Evolutionary conservation across 2,113 vertebrate genomes (phyloP).

Genomic region (Oxygymnocypris stewartii): DNA sequence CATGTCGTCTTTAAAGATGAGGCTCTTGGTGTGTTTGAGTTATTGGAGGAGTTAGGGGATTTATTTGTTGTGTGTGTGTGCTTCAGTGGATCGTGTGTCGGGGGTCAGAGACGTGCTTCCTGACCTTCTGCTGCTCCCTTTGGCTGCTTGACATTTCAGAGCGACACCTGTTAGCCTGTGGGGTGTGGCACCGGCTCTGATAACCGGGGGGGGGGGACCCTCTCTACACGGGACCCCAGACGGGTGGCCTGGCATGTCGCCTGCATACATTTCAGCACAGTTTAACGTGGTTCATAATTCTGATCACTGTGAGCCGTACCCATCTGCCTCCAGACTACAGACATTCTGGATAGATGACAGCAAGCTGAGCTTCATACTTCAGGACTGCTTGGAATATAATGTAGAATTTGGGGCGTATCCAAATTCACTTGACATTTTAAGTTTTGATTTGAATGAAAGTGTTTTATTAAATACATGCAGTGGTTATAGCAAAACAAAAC

Average conservation of each 20-base stretch:
- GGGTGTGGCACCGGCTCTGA: slow-evolving; percentile 36
- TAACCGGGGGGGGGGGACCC: slow-evolving; percentile 35
- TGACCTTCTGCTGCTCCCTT: slow-evolving; percentile 18
- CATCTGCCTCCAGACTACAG: slow-evolving; percentile 6
- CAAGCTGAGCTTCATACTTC: neutral
- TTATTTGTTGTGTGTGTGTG: neutral
- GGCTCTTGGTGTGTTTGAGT: neutral
- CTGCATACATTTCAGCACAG: slow-evolving; percentile 30
- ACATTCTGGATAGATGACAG: neutral
- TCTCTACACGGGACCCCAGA: slow-evolving; percentile 35
- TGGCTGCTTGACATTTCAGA: slow-evolving; percentile 51
- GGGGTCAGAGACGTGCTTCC: slow-evolving; percentile 21
- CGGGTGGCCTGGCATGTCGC: slow-evolving; percentile 17
- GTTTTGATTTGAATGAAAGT: neutral
- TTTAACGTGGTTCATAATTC: slow-evolving; percentile 39
- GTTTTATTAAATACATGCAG: neutral
- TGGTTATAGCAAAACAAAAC: neutral
- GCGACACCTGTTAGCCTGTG: slow-evolving; percentile 52
- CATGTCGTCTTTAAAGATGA: neutral
- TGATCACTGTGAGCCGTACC: neutral
- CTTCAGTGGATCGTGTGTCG: neutral
- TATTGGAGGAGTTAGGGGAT: neutral
- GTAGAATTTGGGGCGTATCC: neutral
- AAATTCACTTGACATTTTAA: neutral
- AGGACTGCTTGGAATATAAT: neutral